Base-by-base conservation (phyloP, 2,113 vertebrate species). In the Nerophis ophidion region DNA sequence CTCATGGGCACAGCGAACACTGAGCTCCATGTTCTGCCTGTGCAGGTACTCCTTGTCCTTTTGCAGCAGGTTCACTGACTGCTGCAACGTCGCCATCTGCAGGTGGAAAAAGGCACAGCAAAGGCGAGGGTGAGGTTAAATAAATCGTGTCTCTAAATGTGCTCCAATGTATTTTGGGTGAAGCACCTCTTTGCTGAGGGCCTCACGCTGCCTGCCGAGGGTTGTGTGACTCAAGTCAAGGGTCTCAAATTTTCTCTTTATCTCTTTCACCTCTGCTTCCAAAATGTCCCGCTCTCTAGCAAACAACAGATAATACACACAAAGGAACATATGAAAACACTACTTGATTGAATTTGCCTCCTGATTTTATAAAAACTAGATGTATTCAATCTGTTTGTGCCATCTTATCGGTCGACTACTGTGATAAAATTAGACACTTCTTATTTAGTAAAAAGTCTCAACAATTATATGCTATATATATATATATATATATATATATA, bases 1-100 rank as follows among this genome's bases (percentile, higher is more conserved):
- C 73, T 92, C 92, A n/a, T 96, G 94, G 5, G 94, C 93, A 84
- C 91, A 92, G 61, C 95, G 94, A 36, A 98, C 90, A 51, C 81
- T 95, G 14, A 99, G 90, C 85, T 99, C 97, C 91, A 93, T 92
- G 81, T 94, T 97, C 77, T 99, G 95, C 42, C 90, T 90, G 83
- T 91, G 93, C 36, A 98, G 90, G 68, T 96, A 99, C 5, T 98
- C 97, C 79, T 99, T 99, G 80, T 99, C 97, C 74, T 96, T 99
- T 84, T 98, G 93, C 33, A 99, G 84, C 35, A 99, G 85, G 45
- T 86, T 94, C 40, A 91, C 88, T 5, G 95, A 93, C 74, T 99
- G 97, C 55, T 93, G 92, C 80, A 92, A 76, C 6, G 89, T 88
- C 64, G 87, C 81, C 74, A 93, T 87, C 97, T 99, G 81, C 58